Evolutionary conservation across 1,140 invertebrate genomes (phyloP), one percentile per base, ranked within the genome.

Genomic region (Cepaea nemoralis): DNA sequence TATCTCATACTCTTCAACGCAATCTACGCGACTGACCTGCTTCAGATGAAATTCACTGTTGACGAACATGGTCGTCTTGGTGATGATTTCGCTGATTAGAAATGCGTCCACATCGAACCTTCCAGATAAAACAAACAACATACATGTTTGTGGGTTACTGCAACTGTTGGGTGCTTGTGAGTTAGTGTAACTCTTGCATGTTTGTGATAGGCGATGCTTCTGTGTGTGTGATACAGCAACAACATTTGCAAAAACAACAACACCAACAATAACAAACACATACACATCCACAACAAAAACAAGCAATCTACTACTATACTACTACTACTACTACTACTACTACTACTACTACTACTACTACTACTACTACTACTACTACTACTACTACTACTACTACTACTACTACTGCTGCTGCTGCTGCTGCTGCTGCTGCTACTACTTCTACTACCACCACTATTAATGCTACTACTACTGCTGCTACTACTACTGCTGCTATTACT

Each of bases 101-200:
- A 89, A 90, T 6, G 85, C 83, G 69, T 90, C 89, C 50, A 83
- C 80, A 24, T 86, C 86, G 82, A 90, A 90, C 70, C 89, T 90
- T 73, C 0, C 55, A 85, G 45, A 80, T 82, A 22, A 24, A 37
- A 70, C 16, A 70, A 5, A 40, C 6, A 6, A 31, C 14, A 69
- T 16, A 27, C 31, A 66, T 10, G 10, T 27, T n/a, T 12, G 24
- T 14, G 27, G 12, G 24, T 27, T 66, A 66, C 6, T 27, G 24
- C n/a, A n/a, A n/a, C n/a, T 66, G 12, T 33, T 66, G 8, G 6
- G 31, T 27, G 31, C 12, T 14, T 14, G 31, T 14, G 63, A 10
- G 10, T n/a, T 24, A 66, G 24, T 10, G 27, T 12, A 12, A 10
- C 8, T 24, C 27, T 66, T 66, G 12, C 12, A 12, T 14, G 24